phyloP scores from a whole-genome alignment of 2,888 invertebrate species.

The Hyposoter didymator region DNA sequence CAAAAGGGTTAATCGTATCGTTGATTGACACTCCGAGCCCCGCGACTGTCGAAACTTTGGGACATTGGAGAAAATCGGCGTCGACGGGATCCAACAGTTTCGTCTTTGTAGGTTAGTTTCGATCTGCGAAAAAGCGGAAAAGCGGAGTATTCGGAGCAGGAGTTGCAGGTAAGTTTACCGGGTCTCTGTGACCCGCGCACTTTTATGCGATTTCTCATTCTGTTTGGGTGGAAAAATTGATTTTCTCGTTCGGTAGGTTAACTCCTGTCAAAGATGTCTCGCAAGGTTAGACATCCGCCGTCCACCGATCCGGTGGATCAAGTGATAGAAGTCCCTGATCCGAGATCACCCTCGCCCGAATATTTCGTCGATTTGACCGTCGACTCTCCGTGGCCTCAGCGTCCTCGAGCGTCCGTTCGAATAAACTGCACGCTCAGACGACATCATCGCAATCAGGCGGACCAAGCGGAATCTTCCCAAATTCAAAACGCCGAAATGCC shows the following conservation, averaged over 20 bases:
- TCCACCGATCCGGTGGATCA: neutral
- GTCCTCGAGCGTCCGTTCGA: neutral
- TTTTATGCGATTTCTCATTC: neutral
- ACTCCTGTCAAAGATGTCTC: conserved; percentile 18
- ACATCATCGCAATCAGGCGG: neutral
- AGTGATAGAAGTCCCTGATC: neutral
- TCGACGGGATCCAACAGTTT: neutral
- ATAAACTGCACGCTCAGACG: conserved; percentile 22
- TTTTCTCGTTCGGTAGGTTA: neutral
- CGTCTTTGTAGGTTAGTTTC: neutral
- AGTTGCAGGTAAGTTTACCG: neutral
- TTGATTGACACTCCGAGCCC: no score
- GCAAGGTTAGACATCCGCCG: conserved; percentile 4
- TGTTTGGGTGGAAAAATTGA: neutral
- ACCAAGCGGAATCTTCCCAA: conserved; percentile 20
- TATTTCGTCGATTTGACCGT: conserved; percentile 65
- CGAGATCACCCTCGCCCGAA: conserved; percentile 57
- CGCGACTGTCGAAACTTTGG: neutral
- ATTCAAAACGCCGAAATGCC: neutral
- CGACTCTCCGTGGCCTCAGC: conserved; percentile 57
- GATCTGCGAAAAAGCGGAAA: neutral
- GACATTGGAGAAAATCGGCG: neutral
- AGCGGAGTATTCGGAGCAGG: neutral
- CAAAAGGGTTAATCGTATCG: no score
- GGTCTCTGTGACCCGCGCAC: neutral